A percentile compares a stretch with the other conserved stretches of the same genome.
phyloP scores from a whole-genome alignment of 2,797 vertebrate genomes.

The Anomalospiza imberbis region DNA sequence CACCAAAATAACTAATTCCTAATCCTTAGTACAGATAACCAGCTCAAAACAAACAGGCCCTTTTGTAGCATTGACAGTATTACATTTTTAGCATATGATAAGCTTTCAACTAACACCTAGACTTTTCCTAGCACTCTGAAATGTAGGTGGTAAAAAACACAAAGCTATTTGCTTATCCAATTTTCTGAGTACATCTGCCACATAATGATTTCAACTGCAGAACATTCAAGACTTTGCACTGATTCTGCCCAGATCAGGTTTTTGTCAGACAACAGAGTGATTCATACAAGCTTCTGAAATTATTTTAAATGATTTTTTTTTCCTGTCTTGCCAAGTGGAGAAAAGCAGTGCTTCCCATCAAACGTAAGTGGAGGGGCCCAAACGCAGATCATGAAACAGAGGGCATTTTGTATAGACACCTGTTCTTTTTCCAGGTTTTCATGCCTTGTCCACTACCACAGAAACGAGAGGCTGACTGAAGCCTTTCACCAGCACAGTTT shows the following conservation, averaged over 20 bases:
- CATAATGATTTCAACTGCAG: not conserved
- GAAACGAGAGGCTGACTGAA: not conserved
- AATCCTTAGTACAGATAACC: not conserved
- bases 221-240: not conserved
- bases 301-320: not conserved
- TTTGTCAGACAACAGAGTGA: not conserved
- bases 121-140: not conserved
- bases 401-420: not conserved
- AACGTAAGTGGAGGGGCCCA: not conserved
- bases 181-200: not conserved
- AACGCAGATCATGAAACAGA: not conserved
- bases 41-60: constrained; percentile 13
- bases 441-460: not conserved
- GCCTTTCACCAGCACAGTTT: not conserved
- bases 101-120: not conserved
- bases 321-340: not conserved
- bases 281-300: not conserved
- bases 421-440: not conserved
- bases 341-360: not conserved
- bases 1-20: constrained; percentile 13
- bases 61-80: not conserved
- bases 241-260: not conserved
- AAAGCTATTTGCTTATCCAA: not conserved
- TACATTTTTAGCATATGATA: constrained; percentile 2
- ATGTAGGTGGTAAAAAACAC: not conserved